Evolutionary conservation across 2,113 vertebrate genomes (phyloP).

Genomic region (Picathartes gymnocephalus): DNA sequence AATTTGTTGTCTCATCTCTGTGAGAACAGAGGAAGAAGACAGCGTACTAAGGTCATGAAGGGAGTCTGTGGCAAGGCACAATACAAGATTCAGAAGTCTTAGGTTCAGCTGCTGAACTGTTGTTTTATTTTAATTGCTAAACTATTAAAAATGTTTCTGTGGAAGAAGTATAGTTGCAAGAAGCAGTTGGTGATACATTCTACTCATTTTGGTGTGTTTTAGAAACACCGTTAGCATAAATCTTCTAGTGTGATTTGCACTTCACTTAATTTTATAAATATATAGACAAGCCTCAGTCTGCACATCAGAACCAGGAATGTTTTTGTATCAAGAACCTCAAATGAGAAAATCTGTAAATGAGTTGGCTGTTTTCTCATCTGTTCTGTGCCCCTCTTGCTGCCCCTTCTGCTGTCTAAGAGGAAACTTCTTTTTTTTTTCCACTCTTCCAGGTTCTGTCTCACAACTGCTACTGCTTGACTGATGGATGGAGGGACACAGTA

Average conservation of each 20-base stretch:
- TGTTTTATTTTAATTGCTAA: conserved; percentile 15
- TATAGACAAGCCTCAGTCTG: conserved; percentile 71
- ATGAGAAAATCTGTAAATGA: conserved; percentile 72
- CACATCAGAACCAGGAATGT: conserved; percentile 70
- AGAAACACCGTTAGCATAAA: conserved; percentile 71
- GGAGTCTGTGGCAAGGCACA: background rate
- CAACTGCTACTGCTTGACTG: conserved; percentile 61
- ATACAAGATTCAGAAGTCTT: background rate
- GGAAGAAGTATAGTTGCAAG: conserved; percentile 34
- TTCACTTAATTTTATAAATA: conserved; percentile 73
- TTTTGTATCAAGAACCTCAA: conserved; percentile 71
- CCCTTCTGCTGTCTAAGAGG: conserved; percentile 65
- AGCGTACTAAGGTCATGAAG: background rate
- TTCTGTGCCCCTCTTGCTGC: conserved; percentile 70
- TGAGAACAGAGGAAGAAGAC: background rate
- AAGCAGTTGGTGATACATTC: conserved; percentile 68
- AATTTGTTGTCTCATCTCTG: background rate
- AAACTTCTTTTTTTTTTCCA: conserved; percentile 47
- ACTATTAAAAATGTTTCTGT: conserved; percentile 58
- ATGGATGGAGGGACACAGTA: conserved; percentile 37
- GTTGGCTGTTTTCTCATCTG: conserved; percentile 71
- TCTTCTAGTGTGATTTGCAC: conserved; percentile 71
- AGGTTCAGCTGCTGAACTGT: background rate
- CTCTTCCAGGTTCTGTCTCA: conserved; percentile 53
- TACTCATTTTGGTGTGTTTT: conserved; percentile 69